These are phyloP conservation scores for Papilio helenus DNA, from an alignment of 1,140 invertebrate species.

Conservation along the genomic window DNA sequence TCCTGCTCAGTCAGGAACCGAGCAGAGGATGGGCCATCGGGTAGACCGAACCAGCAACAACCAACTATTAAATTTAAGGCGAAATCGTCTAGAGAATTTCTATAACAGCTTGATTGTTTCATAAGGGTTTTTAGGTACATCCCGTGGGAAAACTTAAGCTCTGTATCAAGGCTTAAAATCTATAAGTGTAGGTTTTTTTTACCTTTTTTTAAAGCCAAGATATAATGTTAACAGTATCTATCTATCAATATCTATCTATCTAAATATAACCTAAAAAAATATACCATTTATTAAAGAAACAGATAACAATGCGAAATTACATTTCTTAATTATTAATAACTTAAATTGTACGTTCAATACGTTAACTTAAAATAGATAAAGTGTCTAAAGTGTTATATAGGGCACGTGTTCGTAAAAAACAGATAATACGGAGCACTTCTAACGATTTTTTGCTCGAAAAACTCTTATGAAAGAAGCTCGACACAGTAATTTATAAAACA, in stretches of 20 bases:
- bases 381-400: constrained; percentile 32
- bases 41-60: constrained; percentile 45
- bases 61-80: constrained; percentile 53
- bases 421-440: constrained; percentile 51
- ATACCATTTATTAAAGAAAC: no score
- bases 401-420: constrained; percentile 32
- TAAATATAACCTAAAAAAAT: no score
- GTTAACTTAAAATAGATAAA: constrained; percentile 17
- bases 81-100: constrained; percentile 45
- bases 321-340: not conserved
- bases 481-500: constrained; percentile 62
- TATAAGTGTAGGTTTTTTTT: not conserved
- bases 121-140: constrained; percentile 18
- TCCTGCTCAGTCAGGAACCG: no score
- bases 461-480: constrained; percentile 54
- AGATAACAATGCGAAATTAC: not conserved
- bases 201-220: not conserved
- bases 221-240: not conserved
- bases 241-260: no score
- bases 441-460: constrained; percentile 63
- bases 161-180: not conserved
- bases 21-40: no score
- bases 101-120: constrained; percentile 38
- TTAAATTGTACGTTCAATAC: constrained; percentile 8
- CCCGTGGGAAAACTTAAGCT: not conserved